Base-by-base conservation (phyloP, 2,797 vertebrate species). In the Capromys pilorides region DNA sequence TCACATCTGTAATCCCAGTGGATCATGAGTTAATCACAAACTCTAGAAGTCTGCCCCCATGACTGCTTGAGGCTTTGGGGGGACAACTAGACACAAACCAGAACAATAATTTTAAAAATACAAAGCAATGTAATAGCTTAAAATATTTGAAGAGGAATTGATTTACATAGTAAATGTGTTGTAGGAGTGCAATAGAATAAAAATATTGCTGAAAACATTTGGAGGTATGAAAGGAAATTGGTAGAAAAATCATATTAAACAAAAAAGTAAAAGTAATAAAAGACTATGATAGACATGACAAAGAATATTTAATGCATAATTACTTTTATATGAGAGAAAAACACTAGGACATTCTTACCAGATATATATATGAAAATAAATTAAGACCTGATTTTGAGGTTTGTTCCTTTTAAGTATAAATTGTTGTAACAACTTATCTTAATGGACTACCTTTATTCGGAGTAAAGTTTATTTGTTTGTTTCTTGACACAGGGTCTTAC, bases 351-450 rank as follows among this genome's bases (percentile, higher is more conserved):
- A 31, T 75, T 45, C 61, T 73, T 18, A 33, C 45, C 39, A 77
- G 7, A 84, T 71, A 33, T 78, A 82, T 77, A 54, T 77, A 13
- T 41, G 67, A 90, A 90, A 79, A 77, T 86, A 81, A 80, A 85
- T 6, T 5, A 41, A 86, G 4, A 5, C 9, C 9, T 24, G 7
- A 86, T 73, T 66, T 16, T 86, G 26, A 87, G 66, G 8, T n/a
- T 67, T 31, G 10, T 49, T 88, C 21, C 75, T 79, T 71, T 66
- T 0, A 78, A 94, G 36, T 31, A 86, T 16, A 21, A 26, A 13
- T 45, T 78, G 31, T 71, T 91, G 75, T 67, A 22, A 80, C n/a
- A 92, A 59, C 2, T 75, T 84, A 21, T 88, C 18, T 73, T 67
- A 93, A 66, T 83, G 7, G 14, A 79, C 13, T 91, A 6, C 6